Percentiles rank a stretch among this genome's conserved stretches.
These are phyloP conservation scores for Lophotriccus pileatus DNA, from an alignment of 2,797 vertebrate species.

Conservation along the genomic window DNA sequence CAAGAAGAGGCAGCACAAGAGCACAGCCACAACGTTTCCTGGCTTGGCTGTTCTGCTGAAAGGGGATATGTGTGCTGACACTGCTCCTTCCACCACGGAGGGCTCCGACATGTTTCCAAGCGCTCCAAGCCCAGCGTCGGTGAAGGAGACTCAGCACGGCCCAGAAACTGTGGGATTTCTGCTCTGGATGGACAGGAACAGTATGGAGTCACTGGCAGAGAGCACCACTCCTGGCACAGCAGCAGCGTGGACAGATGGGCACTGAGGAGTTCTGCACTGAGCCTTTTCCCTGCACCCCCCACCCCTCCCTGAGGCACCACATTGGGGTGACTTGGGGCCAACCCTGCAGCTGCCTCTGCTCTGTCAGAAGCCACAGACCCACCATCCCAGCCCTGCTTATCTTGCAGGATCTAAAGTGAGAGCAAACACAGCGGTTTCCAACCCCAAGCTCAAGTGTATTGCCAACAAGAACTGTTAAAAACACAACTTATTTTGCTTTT, in stretches of 20 bases:
- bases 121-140: fast-evolving
- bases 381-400: constrained; percentile 23
- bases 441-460: constrained; percentile 6
- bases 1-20: fast-evolving
- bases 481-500: constrained; percentile 24
- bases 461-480: constrained; percentile 47
- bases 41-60: neutral
- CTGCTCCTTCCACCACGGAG: neutral
- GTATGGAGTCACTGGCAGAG: neutral
- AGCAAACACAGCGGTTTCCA: constrained; percentile 47
- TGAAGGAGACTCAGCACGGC: fast-evolving
- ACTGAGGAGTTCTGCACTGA: fast-evolving
- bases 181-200: neutral
- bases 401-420: constrained; percentile 18
- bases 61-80: neutral
- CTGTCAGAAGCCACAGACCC: neutral
- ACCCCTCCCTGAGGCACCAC: neutral
- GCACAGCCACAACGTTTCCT: neutral
- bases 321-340: fast-evolving
- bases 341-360: neutral
- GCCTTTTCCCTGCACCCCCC: fast-evolving
- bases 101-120: neutral
- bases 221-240: fast-evolving
- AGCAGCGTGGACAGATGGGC: fast-evolving
- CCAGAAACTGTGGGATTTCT: neutral